Conservation (phyloP, 2,888 invertebrate species). For the Pristionchus fissidentatus region DNA sequence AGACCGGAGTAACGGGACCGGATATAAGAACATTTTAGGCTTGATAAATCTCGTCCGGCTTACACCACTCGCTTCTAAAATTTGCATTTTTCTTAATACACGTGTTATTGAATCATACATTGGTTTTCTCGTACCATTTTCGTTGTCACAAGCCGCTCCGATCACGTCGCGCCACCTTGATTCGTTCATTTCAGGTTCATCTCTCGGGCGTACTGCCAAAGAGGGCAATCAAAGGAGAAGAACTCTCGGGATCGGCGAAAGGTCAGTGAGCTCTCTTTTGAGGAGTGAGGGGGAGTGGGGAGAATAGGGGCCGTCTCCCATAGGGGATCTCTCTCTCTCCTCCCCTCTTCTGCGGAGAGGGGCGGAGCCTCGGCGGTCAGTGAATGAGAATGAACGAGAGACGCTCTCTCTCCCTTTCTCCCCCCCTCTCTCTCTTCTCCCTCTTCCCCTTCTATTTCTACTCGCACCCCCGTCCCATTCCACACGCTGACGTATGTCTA, state of each 20-base stretch:
- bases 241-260: conserved; percentile 3
- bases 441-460: not conserved
- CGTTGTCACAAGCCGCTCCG: not conserved
- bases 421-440: not conserved
- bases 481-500: conserved; percentile 29
- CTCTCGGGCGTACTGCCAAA: not conserved
- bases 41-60: too few species aligned
- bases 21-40: too few species aligned
- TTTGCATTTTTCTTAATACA: too few species aligned
- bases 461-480: not conserved
- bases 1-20: too few species aligned
- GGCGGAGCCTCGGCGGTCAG: conserved; percentile 4
- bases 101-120: too few species aligned
- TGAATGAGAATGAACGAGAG: conserved; percentile 2
- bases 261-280: conserved; percentile 37
- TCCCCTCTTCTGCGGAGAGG: too few species aligned
- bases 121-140: too few species aligned
- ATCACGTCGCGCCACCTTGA: not conserved
- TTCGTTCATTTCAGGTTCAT: conserved; percentile 26
- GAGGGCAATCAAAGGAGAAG: conserved; percentile 37
- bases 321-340: conserved; percentile 22
- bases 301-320: not conserved
- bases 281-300: conserved; percentile 5
- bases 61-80: too few species aligned
- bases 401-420: not conserved